Evolutionary conservation across 2,797 vertebrate species (phyloP), one percentile per base, ranked within the genome.

Genomic region (Sebastes hubbsi): DNA sequence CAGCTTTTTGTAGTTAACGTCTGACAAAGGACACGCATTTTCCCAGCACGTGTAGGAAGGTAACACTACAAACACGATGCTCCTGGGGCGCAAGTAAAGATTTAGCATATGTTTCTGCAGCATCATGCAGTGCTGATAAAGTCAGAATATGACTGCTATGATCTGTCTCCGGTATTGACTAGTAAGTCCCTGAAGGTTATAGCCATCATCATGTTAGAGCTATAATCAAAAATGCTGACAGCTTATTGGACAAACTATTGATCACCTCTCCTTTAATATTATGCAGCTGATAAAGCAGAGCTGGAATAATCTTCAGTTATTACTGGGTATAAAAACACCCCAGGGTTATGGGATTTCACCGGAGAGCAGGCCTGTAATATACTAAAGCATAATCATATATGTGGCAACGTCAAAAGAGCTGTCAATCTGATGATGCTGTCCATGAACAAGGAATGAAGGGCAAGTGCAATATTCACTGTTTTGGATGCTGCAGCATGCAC

Each of bases 221-320:
- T 85, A 90, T 94, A 92, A 95, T 95, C 93, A 95, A 93, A 92
- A 94, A 93, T 92, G 91, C 94, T 92, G 95, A 95, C 94, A 94
- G 91, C 87, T 93, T 91, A 95, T 93, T 93, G 93, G 92, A 94
- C 88, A 90, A 88, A 81, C 75, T 94, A 95, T 95, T 91, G 95
- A 96, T 95, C 87, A 90, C 46, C 77, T 91, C 72, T 81, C n/a
- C 88, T 92, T 91, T 92, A 93, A 93, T 94, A 88, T 83, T 84
- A 93, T 89, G 87, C 89, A 80, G 89, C 90, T 84, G 87, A 90
- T 93, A 92, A 92, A 88, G 84, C 78, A 74, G 77, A 75, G 83
- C 55, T 77, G 81, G 84, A 90, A 88, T 88, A 90, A 89, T 90
- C 82, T 88, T 80, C 22, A n/a, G 83, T 89, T 84, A 88, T 89